Percentiles rank a stretch among this genome's conserved stretches.
phyloP scores from a whole-genome alignment of 2,888 invertebrate genomes.

The Orchesellides sinensis region DNA sequence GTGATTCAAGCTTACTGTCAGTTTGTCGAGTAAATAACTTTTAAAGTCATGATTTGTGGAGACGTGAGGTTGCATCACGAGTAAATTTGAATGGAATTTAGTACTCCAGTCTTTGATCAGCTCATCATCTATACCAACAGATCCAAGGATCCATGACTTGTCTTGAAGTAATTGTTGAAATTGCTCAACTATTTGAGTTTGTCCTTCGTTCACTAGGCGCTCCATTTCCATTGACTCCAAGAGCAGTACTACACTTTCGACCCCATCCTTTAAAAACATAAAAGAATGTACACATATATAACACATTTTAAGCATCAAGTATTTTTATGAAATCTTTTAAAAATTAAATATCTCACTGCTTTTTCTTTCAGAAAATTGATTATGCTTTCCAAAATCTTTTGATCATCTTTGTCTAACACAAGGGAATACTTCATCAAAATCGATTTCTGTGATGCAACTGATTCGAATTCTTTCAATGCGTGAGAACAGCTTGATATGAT shows the following conservation, averaged over 20 bases:
- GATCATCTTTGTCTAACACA: conserved; percentile 73
- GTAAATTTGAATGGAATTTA: conserved; percentile 71
- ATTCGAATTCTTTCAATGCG: conserved; percentile 74
- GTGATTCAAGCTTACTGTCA: conserved; percentile 69
- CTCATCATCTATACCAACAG: conserved; percentile 72
- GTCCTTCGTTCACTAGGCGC: conserved; percentile 67
- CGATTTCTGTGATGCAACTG: conserved; percentile 71
- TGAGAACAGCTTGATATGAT: conserved; percentile 75
- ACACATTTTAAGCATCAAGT: background rate
- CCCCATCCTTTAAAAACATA: conserved; percentile 68
- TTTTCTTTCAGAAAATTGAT: conserved; percentile 74
- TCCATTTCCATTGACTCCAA: conserved; percentile 75
- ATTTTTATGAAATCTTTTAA: background rate
- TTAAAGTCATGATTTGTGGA: conserved; percentile 75
- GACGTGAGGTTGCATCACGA: conserved; percentile 73
- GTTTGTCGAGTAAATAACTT: conserved; percentile 72
- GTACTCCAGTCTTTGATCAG: conserved; percentile 71
- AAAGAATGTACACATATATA: background rate
- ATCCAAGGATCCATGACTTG: conserved; percentile 74
- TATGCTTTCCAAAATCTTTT: conserved; percentile 73
- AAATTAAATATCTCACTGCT: conserved; percentile 68
- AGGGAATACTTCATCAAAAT: conserved; percentile 73
- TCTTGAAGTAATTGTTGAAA: conserved; percentile 67
- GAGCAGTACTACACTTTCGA: conserved; percentile 75
- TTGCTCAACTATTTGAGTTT: conserved; percentile 60